Conservation (phyloP, 2,888 invertebrate species). For the Trileptium ribeirensis region DNA sequence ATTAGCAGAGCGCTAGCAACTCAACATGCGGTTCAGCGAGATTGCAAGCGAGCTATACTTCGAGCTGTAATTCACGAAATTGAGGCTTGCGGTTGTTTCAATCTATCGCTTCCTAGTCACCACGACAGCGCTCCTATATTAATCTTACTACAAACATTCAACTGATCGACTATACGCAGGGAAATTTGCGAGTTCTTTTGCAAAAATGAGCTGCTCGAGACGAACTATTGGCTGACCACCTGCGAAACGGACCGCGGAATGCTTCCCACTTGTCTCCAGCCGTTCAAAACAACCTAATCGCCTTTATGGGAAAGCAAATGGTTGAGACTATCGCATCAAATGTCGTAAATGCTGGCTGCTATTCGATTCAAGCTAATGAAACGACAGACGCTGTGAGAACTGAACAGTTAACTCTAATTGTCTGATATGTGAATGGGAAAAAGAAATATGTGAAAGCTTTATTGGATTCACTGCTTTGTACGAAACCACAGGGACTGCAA, state of each 20-base stretch:
- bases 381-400: too few relatives aligned
- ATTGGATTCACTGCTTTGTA: too few relatives aligned
- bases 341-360: too few relatives aligned
- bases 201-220: constrained; percentile 42
- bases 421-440: too few relatives aligned
- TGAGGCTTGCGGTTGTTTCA: neutral
- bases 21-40: neutral
- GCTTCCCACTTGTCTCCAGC: too few relatives aligned
- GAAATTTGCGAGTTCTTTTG: constrained; percentile 46
- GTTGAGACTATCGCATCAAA: too few relatives aligned
- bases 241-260: constrained; percentile 29
- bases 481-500: too few relatives aligned
- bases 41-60: neutral
- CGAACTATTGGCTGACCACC: constrained; percentile 35
- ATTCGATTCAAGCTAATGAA: too few relatives aligned
- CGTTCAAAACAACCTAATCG: too few relatives aligned
- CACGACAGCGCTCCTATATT: neutral
- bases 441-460: too few relatives aligned
- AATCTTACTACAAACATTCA: neutral
- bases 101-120: neutral
- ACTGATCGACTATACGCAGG: constrained; percentile 38
- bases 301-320: too few relatives aligned
- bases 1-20: neutral
- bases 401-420: too few relatives aligned
- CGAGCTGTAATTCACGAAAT: neutral